Percentiles rank a stretch among this genome's conserved stretches.
These are phyloP conservation scores for Limnephilus marmoratus DNA, from an alignment of 2,888 invertebrate genomes.

Conservation along the genomic window DNA sequence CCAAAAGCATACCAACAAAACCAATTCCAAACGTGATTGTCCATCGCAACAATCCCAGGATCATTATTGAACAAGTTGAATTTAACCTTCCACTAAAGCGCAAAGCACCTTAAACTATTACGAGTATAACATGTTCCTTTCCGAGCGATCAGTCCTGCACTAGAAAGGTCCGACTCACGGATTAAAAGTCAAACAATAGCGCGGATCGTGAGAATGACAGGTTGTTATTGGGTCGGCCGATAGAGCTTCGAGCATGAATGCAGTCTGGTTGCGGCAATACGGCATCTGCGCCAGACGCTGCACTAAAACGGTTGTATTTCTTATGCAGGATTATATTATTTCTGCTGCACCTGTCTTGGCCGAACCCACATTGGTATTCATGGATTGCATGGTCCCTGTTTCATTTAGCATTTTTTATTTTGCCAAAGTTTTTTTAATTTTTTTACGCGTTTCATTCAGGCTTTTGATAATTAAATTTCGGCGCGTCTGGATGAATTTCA, in stretches of 20 bases:
- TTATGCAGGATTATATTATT: neutral
- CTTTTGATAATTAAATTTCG: neutral
- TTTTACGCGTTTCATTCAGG: neutral
- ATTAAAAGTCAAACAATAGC: constrained; percentile 38
- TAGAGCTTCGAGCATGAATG: neutral
- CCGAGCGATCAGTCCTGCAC: neutral
- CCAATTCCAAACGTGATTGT: neutral
- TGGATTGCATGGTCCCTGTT: neutral
- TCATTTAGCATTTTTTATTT: neutral
- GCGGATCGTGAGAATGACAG: constrained; percentile 42
- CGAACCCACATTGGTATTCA: neutral
- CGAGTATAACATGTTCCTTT: neutral
- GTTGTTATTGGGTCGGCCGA: constrained; percentile 24
- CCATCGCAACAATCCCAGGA: neutral
- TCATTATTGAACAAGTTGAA: neutral
- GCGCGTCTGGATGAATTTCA: neutral
- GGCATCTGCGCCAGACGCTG: neutral
- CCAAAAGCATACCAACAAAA: neutral
- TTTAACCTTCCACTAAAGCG: neutral
- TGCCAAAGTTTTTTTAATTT: neutral
- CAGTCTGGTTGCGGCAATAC: neutral
- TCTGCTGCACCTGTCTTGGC: constrained; percentile 6
- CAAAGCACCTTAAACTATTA: neutral
- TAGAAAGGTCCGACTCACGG: constrained; percentile 15
- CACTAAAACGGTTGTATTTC: neutral